Percentiles rank a stretch among this genome's conserved stretches.
phyloP scores from a whole-genome alignment of 1,140 invertebrate species.

The Rhagoletis zephyria region DNA sequence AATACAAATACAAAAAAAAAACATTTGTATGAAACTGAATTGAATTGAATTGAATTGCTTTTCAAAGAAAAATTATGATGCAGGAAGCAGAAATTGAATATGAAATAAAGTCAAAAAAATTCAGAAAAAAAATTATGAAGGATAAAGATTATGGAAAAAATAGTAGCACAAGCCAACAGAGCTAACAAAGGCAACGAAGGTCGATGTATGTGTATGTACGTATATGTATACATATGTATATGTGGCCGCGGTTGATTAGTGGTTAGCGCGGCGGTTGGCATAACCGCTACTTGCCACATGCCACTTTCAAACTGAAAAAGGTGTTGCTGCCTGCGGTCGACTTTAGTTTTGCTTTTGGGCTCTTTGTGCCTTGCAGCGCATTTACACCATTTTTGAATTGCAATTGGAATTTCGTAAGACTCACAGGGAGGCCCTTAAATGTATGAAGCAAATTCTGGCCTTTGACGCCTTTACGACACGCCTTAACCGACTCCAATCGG shows the following conservation, averaged over 20 bases:
- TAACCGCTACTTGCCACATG: background rate
- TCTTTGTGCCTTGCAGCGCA: background rate
- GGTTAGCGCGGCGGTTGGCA: background rate
- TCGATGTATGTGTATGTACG: background rate
- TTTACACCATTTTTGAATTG: background rate
- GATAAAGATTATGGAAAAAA: background rate
- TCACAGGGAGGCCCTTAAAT: background rate
- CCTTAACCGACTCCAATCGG: too few species aligned
- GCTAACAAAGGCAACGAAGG: background rate
- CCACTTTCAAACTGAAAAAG: background rate
- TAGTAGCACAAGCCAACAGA: background rate
- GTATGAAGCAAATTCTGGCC: background rate
- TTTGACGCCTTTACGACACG: too few species aligned
- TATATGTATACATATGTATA: background rate
- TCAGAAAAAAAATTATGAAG: background rate
- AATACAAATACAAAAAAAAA: too few species aligned
- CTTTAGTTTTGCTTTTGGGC: background rate
- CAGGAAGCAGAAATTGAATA: constrained; percentile 49
- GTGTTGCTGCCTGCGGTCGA: constrained; percentile 10
- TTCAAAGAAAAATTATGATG: constrained; percentile 37
- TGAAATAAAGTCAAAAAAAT: background rate
- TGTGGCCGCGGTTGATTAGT: background rate
- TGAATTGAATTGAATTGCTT: constrained; percentile 36
- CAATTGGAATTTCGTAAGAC: constrained; percentile 8
- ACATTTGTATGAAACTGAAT: background rate